These are phyloP conservation scores for Labroides dimidiatus DNA, from an alignment of 2,797 vertebrate genomes.

Conservation along the genomic window DNA sequence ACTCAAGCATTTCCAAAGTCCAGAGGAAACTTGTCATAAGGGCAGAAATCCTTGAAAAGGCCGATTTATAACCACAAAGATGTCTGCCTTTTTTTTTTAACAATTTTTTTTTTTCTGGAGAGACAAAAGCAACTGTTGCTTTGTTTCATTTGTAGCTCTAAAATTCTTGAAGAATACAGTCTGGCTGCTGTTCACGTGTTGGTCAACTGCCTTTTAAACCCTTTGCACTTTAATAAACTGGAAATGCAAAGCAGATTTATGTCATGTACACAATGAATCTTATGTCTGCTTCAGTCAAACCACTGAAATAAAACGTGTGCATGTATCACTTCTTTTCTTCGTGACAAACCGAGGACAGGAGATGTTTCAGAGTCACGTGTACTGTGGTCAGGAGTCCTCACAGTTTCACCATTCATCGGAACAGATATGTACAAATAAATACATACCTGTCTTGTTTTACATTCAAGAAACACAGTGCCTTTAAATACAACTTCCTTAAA, in stretches of 20 bases:
- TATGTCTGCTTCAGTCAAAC: slow-evolving; percentile 17
- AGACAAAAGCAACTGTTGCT: neutral
- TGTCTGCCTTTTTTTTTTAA: no score
- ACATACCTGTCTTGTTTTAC: slow-evolving; percentile 67
- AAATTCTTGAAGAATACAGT: slow-evolving; percentile 20
- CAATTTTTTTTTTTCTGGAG: no score
- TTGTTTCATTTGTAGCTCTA: slow-evolving; percentile 13
- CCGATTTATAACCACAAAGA: neutral
- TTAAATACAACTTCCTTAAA: slow-evolving; percentile 28
- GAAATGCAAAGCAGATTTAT: slow-evolving; percentile 25
- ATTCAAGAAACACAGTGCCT: slow-evolving; percentile 69
- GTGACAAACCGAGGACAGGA: slow-evolving; percentile 16
- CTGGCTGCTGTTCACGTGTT: slow-evolving; percentile 16
- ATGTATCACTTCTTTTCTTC: slow-evolving; percentile 17
- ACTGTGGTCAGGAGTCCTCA: slow-evolving; percentile 8
- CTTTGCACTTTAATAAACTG: slow-evolving; percentile 24
- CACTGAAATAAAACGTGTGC: slow-evolving; percentile 38
- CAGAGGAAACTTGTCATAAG: slow-evolving; percentile 14
- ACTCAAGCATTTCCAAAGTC: slow-evolving; percentile 44
- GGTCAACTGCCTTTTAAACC: slow-evolving; percentile 34
- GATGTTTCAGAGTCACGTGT: slow-evolving; percentile 1
- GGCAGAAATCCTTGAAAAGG: slow-evolving; percentile 14
- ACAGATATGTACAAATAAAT: slow-evolving; percentile 43
- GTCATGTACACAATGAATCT: slow-evolving; percentile 41
- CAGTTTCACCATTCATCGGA: slow-evolving; percentile 29